Conservation (phyloP, 2,113 vertebrate genomes). For the Corynorhinus townsendii region DNA sequence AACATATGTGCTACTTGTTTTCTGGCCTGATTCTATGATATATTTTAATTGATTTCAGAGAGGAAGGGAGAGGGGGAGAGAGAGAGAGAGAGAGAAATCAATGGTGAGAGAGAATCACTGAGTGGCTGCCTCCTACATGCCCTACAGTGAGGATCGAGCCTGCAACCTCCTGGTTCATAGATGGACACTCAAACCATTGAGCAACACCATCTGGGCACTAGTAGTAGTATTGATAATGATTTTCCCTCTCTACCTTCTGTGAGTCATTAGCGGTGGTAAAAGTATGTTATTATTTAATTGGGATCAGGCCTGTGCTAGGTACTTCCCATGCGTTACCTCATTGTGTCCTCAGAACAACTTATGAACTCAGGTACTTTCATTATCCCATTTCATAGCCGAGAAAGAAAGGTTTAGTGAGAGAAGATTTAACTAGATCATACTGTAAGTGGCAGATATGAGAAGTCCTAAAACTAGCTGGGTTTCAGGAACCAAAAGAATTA, state of each 20-base stretch:
- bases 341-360: not conserved
- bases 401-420: not conserved
- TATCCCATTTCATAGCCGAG: not conserved
- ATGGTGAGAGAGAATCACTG: no score
- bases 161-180: no score
- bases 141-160: no score
- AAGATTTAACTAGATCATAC: not conserved
- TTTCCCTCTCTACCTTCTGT: not conserved
- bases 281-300: not conserved
- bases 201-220: not conserved
- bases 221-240: not conserved
- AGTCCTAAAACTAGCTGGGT: not conserved
- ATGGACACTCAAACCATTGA: no score
- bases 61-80: no score
- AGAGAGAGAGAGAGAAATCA: no score
- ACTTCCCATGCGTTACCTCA: not conserved
- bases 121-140: no score
- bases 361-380: not conserved
- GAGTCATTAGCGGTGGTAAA: not conserved
- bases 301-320: not conserved
- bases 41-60: no score
- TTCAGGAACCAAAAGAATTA: not conserved
- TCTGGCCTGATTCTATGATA: slow-evolving; percentile 4
- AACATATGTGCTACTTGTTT: not conserved
- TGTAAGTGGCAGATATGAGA: not conserved